Evolutionary conservation across 2,113 vertebrate genomes (phyloP).

Genomic region (Tenebrosternarchus preto): DNA sequence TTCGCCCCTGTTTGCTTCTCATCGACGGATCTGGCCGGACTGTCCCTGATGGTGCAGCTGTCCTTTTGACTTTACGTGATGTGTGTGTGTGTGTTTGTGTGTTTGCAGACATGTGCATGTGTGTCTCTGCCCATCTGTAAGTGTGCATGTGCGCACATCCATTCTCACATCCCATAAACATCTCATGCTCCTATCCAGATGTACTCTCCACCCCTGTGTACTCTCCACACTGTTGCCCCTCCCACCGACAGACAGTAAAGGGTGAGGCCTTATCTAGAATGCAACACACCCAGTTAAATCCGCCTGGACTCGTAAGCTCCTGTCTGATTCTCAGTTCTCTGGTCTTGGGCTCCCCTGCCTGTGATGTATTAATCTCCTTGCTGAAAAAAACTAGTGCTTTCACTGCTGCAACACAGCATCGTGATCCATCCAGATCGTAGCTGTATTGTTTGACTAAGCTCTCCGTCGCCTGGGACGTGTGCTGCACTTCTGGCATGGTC

Average conservation of each 20-base stretch:
- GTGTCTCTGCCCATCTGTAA: neutral
- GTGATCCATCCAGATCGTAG: constrained; percentile 34
- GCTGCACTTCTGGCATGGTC: neutral
- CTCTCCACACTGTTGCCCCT: neutral
- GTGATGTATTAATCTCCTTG: constrained; percentile 48
- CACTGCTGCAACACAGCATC: constrained; percentile 24
- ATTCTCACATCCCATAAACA: neutral
- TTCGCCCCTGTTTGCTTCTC: constrained; percentile 12
- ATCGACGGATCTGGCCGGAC: neutral
- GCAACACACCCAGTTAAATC: constrained; percentile 37
- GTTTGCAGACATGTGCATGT: neutral
- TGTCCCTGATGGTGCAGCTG: neutral
- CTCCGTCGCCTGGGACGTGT: constrained; percentile 9
- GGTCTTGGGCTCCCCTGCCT: constrained; percentile 2
- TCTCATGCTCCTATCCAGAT: neutral
- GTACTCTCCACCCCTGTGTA: neutral
- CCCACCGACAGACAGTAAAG: neutral
- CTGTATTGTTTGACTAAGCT: constrained; percentile 36
- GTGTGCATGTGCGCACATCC: neutral
- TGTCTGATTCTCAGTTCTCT: constrained; percentile 8
- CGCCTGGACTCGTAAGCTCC: constrained; percentile 22
- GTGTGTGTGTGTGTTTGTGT: neutral
- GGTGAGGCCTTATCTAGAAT: constrained; percentile 30
- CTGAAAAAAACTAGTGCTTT: constrained; percentile 36
- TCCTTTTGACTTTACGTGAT: constrained; percentile 21